Evolutionary conservation across 2,888 invertebrate genomes (phyloP).

Genomic region (Scrobipalpa costella): DNA sequence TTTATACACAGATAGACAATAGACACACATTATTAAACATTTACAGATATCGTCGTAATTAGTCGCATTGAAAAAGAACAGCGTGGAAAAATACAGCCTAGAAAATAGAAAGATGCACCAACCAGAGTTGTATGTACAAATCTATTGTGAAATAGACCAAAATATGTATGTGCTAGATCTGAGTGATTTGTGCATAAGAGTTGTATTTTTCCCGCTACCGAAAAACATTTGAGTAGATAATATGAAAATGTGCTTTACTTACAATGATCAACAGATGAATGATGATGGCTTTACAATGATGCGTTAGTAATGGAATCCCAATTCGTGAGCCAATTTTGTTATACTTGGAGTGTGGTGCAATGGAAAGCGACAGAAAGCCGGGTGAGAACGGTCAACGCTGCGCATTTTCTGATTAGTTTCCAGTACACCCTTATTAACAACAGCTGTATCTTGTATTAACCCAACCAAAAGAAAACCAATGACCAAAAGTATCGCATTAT

Average conservation of each 20-base stretch:
- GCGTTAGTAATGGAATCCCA: constrained; percentile 80
- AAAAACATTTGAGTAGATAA: constrained; percentile 48
- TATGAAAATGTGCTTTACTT: constrained; percentile 73
- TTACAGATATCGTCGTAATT: constrained; percentile 12
- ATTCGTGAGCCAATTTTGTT: constrained; percentile 79
- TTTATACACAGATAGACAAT: background rate
- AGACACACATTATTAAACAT: constrained; percentile 2
- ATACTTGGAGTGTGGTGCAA: constrained; percentile 75
- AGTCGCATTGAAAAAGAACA: constrained; percentile 7
- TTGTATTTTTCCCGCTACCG: constrained; percentile 45
- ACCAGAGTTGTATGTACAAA: too few relatives aligned
- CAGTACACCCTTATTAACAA: constrained; percentile 77
- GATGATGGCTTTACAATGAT: constrained; percentile 77
- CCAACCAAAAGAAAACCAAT: constrained; percentile 81
- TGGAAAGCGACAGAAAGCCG: constrained; percentile 80
- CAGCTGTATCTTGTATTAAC: constrained; percentile 82
- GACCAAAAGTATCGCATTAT: constrained; percentile 77
- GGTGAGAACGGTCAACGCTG: constrained; percentile 63
- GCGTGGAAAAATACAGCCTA: constrained; percentile 20
- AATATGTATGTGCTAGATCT: background rate
- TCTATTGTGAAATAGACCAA: too few relatives aligned
- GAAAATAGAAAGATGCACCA: background rate
- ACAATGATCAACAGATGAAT: constrained; percentile 74
- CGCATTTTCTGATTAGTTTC: constrained; percentile 75
- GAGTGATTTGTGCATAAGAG: background rate